Percentiles rank a stretch among this genome's conserved stretches.
Evolutionary conservation across 2,797 vertebrate genomes (phyloP).

Genomic region (Takifugu rubripes): DNA sequence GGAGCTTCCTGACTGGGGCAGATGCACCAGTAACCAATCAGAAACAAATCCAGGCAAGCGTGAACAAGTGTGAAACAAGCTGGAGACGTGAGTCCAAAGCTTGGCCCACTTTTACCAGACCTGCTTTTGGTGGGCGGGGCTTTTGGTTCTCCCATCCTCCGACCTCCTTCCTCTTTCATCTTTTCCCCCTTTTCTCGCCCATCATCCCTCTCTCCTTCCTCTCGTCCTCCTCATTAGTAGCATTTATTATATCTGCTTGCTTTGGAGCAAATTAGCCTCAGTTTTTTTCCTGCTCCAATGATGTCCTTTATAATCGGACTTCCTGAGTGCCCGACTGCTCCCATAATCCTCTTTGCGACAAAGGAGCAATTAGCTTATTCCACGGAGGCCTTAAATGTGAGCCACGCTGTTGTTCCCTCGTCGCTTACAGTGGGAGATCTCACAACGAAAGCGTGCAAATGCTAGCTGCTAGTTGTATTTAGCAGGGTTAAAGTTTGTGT

Average conservation of each 20-base stretch:
- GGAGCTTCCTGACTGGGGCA: too few relatives aligned
- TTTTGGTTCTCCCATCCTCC: neutral
- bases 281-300: slow-evolving; percentile 32
- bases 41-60: too few relatives aligned
- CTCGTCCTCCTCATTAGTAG: slow-evolving; percentile 40
- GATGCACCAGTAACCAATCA: too few relatives aligned
- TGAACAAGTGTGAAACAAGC: neutral
- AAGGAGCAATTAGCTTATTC: slow-evolving; percentile 39
- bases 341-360: slow-evolving; percentile 55
- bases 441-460: too few relatives aligned
- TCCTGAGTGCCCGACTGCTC: slow-evolving; percentile 9
- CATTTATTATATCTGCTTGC: slow-evolving; percentile 51
- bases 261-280: slow-evolving; percentile 51
- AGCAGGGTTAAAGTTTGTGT: too few relatives aligned
- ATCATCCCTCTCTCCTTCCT: neutral
- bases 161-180: neutral
- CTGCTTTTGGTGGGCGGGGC: neutral
- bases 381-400: slow-evolving; percentile 5
- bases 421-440: neutral
- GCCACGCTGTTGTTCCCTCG: slow-evolving; percentile 1
- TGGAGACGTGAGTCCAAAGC: neutral
- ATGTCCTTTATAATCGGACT: slow-evolving; percentile 55
- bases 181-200: neutral
- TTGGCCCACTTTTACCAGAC: neutral
- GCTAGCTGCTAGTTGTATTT: too few relatives aligned